phyloP scores from a whole-genome alignment of 2,113 vertebrate genomes.

The Dipodomys ordii region DNA sequence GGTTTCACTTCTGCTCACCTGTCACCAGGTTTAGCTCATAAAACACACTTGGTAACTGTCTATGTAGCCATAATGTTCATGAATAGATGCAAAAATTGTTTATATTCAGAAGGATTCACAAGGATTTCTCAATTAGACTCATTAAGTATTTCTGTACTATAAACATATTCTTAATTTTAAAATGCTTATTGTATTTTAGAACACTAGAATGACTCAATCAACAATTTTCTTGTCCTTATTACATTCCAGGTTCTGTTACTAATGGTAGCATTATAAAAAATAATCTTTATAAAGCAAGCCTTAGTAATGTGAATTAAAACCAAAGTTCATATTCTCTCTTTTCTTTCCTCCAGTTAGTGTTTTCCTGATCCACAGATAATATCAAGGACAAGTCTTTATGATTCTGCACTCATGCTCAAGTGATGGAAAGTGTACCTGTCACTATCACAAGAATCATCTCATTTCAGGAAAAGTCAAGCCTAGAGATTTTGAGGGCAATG shows the following conservation, averaged over 20 bases:
- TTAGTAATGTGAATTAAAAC: not conserved
- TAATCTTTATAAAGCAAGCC: not conserved
- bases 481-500: slow-evolving; percentile 5
- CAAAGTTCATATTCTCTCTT: not conserved
- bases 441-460: slow-evolving; percentile 29
- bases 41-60: not conserved
- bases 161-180: slow-evolving; percentile 31
- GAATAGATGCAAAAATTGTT: not conserved
- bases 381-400: slow-evolving; percentile 50
- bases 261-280: not conserved
- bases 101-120: not conserved
- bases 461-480: slow-evolving; percentile 21
- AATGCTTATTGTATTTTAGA: not conserved
- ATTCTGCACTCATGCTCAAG: slow-evolving; percentile 39
- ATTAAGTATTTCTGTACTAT: not conserved
- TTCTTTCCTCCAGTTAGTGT: not conserved
- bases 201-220: not conserved
- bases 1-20: not conserved
- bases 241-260: not conserved
- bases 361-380: slow-evolving; percentile 17
- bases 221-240: not conserved
- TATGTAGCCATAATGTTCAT: not conserved
- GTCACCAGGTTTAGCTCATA: not conserved
- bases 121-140: not conserved
- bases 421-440: slow-evolving; percentile 59